Evolutionary conservation across 2,113 vertebrate genomes (phyloP), one percentile per base, ranked within the genome.

Genomic region (Drymodes brunneopygia): DNA sequence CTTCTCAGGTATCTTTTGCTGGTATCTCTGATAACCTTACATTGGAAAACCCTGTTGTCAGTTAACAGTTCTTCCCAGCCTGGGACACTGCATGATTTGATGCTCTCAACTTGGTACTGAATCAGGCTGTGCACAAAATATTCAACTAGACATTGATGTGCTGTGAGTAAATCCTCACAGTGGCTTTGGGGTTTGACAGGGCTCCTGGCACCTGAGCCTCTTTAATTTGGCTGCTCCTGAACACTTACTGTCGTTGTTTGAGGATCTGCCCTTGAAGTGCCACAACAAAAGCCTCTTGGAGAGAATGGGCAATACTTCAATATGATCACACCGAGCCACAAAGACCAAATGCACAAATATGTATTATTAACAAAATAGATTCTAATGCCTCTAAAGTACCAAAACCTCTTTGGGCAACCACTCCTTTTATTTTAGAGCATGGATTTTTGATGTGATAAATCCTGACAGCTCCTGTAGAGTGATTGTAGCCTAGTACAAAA

Each of bases 381-480:
- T 82, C 9, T 82, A 71, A 86, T 69, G n/a, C 56, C 21, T 51
- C 24, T 54, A 6, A 83, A 87, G 56, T 74, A 28, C 47, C 42
- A 82, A 87, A 78, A 7, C 3, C 12, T 77, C 21, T 57, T 85
- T 69, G 48, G 70, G 9, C 15, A 65, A 45, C 73, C 71, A 15
- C 23, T 95, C 7, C 17, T 27, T 72, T 94, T 80, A 78, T 93
- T 83, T 74, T n/a, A 47, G 45, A 45, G 69, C 42, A 44, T 58
- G 48, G 31, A 72, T 88, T 92, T 89, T 60, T 75, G 80, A 81
- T 65, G 31, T 45, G 79, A 84, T 88, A 85, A 82, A 94, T 71
- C 48, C 56, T 94, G 97, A 94, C 94, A 94, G 94, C 62, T 94
- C 94, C 88, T 66, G 64, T 36, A 50, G 95, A 91, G 86, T 70